Base-by-base conservation (phyloP, 2,797 vertebrate genomes). In the Pseudochirops cupreus region DNA sequence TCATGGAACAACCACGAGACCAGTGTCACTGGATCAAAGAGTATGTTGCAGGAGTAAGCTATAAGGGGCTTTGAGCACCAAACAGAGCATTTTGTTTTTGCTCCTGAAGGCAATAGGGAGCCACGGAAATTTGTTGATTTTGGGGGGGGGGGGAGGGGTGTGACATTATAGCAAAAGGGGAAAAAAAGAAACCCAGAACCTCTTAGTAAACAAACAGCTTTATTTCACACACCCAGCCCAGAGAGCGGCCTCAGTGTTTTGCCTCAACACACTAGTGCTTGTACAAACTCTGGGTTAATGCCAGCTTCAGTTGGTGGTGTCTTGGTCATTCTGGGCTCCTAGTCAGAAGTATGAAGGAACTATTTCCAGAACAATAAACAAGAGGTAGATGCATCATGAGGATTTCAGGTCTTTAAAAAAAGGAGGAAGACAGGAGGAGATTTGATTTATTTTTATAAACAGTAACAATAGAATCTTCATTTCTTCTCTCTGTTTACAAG, bases 341-440 rank as follows among this genome's bases (percentile, higher is more conserved):
- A 21, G 3, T 67, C 33, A 29, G 87, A 56, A 50, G 6, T 57
- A 46, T 39, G 54, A 82, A 54, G 56, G 52, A 59, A 55, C 29
- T n/a, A 53, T 55, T 87, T 93, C 59, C 10, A 31, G 46, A 21
- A 90, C 24, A 33, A 91, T n/a, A 58, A 39, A 57, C 24, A 67
- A 62, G 55, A 93, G 59, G 52, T 59, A 1, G 94, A 14, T 13
- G 82, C n/a, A 46, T 39, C 1, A 82, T 82, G 21, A 39, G 33
- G 7, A 21, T 57, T n/a, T 52, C 53, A 93, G 74, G 31, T 55
- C 62, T 91, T 91, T 91, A 93, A 96, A 87, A 12, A 56, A 92
- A 24, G 14, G 52, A 33, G 53, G 53, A 50, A 67, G 0, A 2
- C 95, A 87, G 52, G 62, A 28, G 39, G n/a, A 89, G 62, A n/a